These are phyloP conservation scores for Pinctada fucata DNA, from an alignment of 2,888 invertebrate species.

Conservation along the genomic window DNA sequence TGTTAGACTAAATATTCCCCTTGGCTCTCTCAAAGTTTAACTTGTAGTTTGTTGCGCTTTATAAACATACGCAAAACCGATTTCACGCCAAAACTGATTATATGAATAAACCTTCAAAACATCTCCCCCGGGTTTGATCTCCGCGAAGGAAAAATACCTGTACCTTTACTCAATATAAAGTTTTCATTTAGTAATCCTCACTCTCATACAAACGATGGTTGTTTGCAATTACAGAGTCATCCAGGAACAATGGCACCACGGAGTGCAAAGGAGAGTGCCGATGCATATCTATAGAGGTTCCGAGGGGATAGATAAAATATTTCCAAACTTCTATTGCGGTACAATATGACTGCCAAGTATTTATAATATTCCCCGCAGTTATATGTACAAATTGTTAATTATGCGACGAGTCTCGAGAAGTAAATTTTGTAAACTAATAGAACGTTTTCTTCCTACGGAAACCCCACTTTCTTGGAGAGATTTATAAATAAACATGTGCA, in stretches of 20 bases:
- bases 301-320: neutral
- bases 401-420: no score
- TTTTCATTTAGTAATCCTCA: neutral
- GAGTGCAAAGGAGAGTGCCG: neutral
- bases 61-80: neutral
- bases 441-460: no score
- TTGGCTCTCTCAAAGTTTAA: no score
- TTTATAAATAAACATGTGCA: neutral
- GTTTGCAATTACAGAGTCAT: neutral
- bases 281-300: neutral
- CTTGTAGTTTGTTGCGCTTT: neutral
- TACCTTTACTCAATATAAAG: neutral
- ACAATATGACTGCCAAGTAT: no score
- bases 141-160: neutral
- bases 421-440: no score
- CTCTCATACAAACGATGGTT: neutral
- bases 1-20: no score
- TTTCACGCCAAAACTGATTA: neutral
- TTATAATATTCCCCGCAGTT: no score
- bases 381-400: no score
- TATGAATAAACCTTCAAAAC: neutral
- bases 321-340: no score
- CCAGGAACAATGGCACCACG: neutral
- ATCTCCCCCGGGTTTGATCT: neutral
- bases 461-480: neutral